Evolutionary conservation across 2,113 vertebrate species (phyloP).

Genomic region (Phycodurus eques): DNA sequence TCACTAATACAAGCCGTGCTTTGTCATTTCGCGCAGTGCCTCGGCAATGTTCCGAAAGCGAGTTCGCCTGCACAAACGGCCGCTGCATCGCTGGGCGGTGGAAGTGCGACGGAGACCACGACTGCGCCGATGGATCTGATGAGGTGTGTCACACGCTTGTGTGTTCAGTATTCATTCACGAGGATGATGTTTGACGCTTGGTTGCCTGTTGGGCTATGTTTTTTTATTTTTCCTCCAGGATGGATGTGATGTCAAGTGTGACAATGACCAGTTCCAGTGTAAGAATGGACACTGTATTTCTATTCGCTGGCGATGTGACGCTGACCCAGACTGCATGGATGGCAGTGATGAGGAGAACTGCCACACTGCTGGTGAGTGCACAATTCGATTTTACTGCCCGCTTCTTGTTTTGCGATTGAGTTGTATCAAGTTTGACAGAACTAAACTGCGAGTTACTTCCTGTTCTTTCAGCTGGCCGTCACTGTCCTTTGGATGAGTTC

Average conservation of each 20-base stretch:
- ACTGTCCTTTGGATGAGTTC: constrained; percentile 90
- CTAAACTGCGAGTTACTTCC: not conserved
- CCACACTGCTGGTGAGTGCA: constrained; percentile 77
- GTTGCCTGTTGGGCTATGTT: not conserved
- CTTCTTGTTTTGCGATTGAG: not conserved
- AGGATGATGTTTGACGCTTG: not conserved
- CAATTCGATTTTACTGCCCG: not conserved
- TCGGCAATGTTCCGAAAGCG: constrained; percentile 92
- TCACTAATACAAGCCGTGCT: not conserved
- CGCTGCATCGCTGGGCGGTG: constrained; percentile 95
- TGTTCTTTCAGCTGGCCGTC: constrained; percentile 71
- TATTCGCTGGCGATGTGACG: constrained; percentile 92
- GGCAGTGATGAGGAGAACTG: constrained; percentile 93
- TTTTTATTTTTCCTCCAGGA: constrained; percentile 71
- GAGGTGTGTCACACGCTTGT: constrained; percentile 74
- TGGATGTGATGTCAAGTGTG: constrained; percentile 88
- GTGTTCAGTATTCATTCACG: not conserved
- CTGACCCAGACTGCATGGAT: constrained; percentile 89
- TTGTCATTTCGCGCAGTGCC: constrained; percentile 75
- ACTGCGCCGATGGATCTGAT: constrained; percentile 90
- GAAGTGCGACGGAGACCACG: constrained; percentile 96
- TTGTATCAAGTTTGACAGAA: not conserved
- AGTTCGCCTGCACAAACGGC: constrained; percentile 92
- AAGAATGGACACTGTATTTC: constrained; percentile 93
- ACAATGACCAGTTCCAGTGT: constrained; percentile 95